Percentiles rank a stretch among this genome's conserved stretches.
Evolutionary conservation across 2,797 vertebrate genomes (phyloP).

Genomic region (Chaenodraco wilsoni): DNA sequence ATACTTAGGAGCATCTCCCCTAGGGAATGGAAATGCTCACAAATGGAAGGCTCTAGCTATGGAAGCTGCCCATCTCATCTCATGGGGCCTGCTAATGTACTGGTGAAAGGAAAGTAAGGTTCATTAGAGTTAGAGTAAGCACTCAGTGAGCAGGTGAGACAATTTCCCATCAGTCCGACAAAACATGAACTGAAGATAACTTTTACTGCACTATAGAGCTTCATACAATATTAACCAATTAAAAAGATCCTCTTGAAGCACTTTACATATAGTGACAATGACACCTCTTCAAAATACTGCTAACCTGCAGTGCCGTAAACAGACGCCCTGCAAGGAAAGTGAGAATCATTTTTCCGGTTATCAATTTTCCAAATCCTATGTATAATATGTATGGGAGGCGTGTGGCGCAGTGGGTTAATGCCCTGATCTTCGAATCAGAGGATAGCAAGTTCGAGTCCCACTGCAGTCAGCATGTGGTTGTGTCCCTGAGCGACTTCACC

Average conservation of each 20-base stretch:
- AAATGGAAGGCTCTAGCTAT: slow-evolving; percentile 52
- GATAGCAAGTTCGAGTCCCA: too few species aligned
- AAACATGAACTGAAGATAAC: background rate
- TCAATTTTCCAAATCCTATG: too few species aligned
- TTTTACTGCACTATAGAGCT: background rate
- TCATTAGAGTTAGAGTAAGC: slow-evolving; percentile 36
- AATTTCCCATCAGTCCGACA: background rate
- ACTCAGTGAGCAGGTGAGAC: slow-evolving; percentile 37
- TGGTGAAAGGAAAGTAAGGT: slow-evolving; percentile 42
- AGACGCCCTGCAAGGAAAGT: too few species aligned
- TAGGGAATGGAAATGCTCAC: slow-evolving; percentile 18
- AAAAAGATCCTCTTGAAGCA: too few species aligned
- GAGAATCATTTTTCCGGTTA: too few species aligned
- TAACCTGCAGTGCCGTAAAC: background rate
- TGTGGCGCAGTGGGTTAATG: too few species aligned
- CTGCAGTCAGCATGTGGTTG: too few species aligned
- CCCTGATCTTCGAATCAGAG: too few species aligned
- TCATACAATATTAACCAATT: too few species aligned
- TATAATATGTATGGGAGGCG: too few species aligned
- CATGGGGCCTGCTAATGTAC: slow-evolving; percentile 52
- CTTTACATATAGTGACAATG: background rate
- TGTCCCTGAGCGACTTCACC: too few species aligned
- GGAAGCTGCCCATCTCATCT: slow-evolving; percentile 18
- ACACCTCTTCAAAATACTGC: background rate
- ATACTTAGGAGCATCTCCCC: slow-evolving; percentile 22